These are phyloP conservation scores for Microcebus ravelobensis DNA, from an alignment of 2,113 vertebrate species.

Conservation along the genomic window DNA sequence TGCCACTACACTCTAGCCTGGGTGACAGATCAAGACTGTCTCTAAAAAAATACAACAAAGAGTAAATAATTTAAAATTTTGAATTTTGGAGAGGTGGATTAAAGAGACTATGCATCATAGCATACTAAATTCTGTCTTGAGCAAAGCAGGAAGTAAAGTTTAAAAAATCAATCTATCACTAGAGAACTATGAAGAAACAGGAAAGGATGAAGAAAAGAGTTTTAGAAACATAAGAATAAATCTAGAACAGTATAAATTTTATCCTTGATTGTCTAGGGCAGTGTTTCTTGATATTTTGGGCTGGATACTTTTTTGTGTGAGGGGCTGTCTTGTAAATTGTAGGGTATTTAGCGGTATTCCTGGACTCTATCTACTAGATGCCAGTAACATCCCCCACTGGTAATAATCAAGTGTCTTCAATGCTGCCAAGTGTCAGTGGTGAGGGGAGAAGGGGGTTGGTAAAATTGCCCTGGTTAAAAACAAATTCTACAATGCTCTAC, in stretches of 20 bases:
- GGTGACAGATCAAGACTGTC: too few species aligned
- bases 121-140: background rate
- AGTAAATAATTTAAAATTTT: background rate
- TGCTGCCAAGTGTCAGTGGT: background rate
- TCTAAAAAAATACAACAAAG: background rate
- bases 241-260: background rate
- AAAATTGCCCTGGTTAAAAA: background rate
- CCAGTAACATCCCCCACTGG: background rate
- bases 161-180: conserved; percentile 42
- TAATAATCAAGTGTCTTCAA: background rate
- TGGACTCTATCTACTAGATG: background rate
- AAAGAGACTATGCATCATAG: background rate
- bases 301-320: background rate
- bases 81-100: background rate
- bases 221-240: background rate
- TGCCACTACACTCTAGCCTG: too few species aligned
- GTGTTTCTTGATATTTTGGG: background rate
- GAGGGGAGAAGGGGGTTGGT: background rate
- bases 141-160: background rate
- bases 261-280: too few species aligned
- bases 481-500: background rate
- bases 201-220: background rate
- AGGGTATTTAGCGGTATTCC: too few species aligned
- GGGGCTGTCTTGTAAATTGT: background rate
- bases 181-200: background rate